phyloP scores from a whole-genome alignment of 2,888 invertebrate genomes.

The Drosophila peninsularis region DNA sequence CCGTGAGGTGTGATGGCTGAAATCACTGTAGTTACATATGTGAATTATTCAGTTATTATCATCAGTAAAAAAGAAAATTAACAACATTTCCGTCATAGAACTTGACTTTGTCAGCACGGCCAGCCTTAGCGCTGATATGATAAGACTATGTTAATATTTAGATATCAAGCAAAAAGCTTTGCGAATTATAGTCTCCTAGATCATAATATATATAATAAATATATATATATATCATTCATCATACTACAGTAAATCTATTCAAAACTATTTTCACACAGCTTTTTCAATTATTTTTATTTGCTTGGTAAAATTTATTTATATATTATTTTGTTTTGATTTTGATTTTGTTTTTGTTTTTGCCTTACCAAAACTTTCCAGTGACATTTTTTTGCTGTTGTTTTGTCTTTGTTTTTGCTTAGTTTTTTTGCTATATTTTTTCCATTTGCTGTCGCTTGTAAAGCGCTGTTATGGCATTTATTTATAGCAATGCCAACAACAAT shows the following conservation, averaged over 20 bases:
- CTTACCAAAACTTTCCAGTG: conserved; percentile 38
- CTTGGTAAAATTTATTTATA: conserved; percentile 3
- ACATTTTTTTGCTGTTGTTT: conserved; percentile 1
- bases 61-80: no score
- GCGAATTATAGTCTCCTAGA: no score
- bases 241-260: background rate
- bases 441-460: conserved; percentile 20
- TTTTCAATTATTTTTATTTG: conserved; percentile 9
- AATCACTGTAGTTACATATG: background rate
- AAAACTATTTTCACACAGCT: background rate
- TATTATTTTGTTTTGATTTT: background rate
- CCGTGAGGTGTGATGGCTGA: background rate
- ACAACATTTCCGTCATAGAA: no score
- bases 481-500: conserved; percentile 36
- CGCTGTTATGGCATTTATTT: conserved; percentile 30
- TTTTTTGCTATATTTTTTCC: conserved; percentile 1
- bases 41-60: no score
- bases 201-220: background rate
- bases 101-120: background rate
- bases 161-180: background rate
- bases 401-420: background rate
- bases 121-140: conserved; percentile 5
- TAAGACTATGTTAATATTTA: conserved; percentile 1
- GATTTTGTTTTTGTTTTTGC: background rate
- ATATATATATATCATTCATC: background rate